phyloP scores from a whole-genome alignment of 1,140 invertebrate species.

The Pachyrhynchus sulphureomaculatus region DNA sequence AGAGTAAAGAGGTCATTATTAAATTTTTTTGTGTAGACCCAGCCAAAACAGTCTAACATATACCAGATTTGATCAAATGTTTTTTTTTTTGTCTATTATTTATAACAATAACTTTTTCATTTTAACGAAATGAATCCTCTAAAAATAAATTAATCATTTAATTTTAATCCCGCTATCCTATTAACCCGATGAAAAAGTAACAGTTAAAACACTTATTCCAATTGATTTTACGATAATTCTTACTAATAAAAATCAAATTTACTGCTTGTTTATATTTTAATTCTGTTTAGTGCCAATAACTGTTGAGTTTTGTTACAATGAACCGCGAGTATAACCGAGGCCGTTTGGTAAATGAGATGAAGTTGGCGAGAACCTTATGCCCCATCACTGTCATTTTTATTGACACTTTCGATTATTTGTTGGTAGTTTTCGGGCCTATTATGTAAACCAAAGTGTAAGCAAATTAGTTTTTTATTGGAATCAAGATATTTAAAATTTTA shows the following conservation, averaged over 20 bases:
- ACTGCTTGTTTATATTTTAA: constrained; percentile 31
- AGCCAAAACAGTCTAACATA: no score
- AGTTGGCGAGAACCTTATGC: constrained; percentile 26
- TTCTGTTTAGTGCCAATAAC: constrained; percentile 29
- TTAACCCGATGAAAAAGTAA: constrained; percentile 10
- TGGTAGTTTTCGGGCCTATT: constrained; percentile 24
- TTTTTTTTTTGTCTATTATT: neutral
- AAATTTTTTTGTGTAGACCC: no score
- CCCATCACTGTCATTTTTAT: constrained; percentile 30
- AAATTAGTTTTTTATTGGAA: constrained; percentile 15
- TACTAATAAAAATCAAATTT: constrained; percentile 27
- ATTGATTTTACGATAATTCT: constrained; percentile 32
- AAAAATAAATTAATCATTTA: constrained; percentile 13
- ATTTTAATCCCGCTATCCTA: neutral
- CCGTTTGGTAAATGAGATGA: constrained; percentile 20
- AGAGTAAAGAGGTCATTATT: no score
- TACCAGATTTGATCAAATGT: no score
- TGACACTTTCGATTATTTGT: constrained; percentile 27
- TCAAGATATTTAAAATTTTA: neutral
- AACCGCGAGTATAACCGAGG: constrained; percentile 1
- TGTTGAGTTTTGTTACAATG: constrained; percentile 30
- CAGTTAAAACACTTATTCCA: constrained; percentile 24
- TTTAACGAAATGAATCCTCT: neutral
- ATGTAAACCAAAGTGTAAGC: constrained; percentile 20
- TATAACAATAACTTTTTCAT: neutral